Evolutionary conservation across 2,888 invertebrate species (phyloP).

Genomic region (Agrenia bidenticulata): DNA sequence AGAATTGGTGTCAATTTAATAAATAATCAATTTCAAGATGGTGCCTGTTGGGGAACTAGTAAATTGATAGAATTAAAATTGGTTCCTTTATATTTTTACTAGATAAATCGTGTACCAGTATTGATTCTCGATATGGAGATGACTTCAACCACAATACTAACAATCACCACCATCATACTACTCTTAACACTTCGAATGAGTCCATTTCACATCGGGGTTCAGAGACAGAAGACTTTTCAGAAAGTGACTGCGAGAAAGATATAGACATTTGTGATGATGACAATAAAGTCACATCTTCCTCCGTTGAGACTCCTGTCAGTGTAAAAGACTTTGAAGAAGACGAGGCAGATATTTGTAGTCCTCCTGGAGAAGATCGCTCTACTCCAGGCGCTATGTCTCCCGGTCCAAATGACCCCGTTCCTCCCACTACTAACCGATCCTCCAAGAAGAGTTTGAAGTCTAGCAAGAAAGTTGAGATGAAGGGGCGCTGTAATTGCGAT

Average conservation of each 20-base stretch:
- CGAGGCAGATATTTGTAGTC: constrained; percentile 49
- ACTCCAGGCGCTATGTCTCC: constrained; percentile 38
- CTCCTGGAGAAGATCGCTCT: constrained; percentile 39
- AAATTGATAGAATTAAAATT: no score
- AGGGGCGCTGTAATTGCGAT: constrained; percentile 66
- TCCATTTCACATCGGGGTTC: constrained; percentile 43
- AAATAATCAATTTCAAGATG: no score
- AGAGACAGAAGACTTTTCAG: constrained; percentile 51
- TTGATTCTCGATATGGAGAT: constrained; percentile 26
- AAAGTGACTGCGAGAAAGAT: constrained; percentile 53
- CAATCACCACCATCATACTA: constrained; percentile 38
- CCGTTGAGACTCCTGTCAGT: constrained; percentile 51
- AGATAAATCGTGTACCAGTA: constrained; percentile 17
- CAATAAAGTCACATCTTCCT: constrained; percentile 51
- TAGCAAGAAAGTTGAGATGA: constrained; percentile 54
- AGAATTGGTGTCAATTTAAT: no score
- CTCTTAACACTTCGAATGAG: constrained; percentile 30
- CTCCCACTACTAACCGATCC: constrained; percentile 16
- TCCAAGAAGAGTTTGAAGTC: constrained; percentile 40
- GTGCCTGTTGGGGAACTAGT: no score
- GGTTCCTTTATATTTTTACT: no score
- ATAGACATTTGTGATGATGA: constrained; percentile 54
- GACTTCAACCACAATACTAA: constrained; percentile 38
- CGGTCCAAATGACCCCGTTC: constrained; percentile 30
- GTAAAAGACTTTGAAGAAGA: constrained; percentile 49